phyloP scores from a whole-genome alignment of 2,797 vertebrate genomes.

The Craterocephalus amniculus region DNA sequence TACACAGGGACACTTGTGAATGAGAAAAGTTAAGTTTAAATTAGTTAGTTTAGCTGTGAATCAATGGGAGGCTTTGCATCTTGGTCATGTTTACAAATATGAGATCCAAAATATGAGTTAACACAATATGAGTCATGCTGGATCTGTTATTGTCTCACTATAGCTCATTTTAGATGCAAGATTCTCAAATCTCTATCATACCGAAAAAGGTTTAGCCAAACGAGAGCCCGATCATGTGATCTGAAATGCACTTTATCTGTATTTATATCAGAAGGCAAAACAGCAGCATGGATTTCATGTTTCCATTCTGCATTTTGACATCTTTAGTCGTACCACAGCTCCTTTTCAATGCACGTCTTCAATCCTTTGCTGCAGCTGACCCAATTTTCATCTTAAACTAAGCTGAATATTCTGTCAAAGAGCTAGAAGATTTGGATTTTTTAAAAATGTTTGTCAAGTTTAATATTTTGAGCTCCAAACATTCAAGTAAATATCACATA shows the following conservation, averaged over 20 bases:
- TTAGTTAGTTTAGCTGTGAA: constrained; percentile 1
- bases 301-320: constrained; percentile 52
- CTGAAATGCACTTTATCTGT: neutral
- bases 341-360: constrained; percentile 26
- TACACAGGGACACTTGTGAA: neutral
- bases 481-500: neutral
- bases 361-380: neutral
- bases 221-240: constrained; percentile 13
- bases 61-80: neutral
- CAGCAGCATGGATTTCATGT: constrained; percentile 4
- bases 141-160: neutral
- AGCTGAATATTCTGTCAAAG: neutral
- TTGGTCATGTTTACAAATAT: constrained; percentile 3
- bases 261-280: constrained; percentile 3
- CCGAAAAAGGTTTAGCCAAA: constrained; percentile 8
- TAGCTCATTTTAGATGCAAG: neutral
- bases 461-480: neutral
- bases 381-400: neutral
- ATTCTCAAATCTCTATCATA: constrained; percentile 2
- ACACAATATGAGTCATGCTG: neutral
- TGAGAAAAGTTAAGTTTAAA: constrained; percentile 13
- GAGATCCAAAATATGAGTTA: neutral
- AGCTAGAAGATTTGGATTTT: neutral
- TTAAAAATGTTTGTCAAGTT: neutral
- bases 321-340: constrained; percentile 1